A percentile compares a stretch with the other conserved stretches of the same genome.
phyloP scores from a whole-genome alignment of 1,140 invertebrate species.

The Heliothis virescens region DNA sequence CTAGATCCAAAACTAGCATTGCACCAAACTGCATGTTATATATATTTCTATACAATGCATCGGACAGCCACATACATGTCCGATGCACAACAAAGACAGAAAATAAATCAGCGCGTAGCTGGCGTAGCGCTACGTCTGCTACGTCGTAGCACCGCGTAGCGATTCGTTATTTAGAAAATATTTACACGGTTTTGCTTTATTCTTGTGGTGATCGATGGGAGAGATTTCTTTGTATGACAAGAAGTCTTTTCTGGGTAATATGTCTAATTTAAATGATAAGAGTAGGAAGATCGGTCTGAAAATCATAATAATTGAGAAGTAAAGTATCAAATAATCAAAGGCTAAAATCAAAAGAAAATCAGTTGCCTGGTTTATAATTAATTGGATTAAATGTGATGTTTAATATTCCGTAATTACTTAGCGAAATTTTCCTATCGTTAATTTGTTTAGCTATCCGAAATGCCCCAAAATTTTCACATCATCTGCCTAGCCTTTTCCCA shows the following conservation, averaged over 20 bases:
- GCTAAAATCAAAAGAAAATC: too few species aligned
- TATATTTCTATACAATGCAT: neutral
- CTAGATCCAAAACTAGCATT: neutral
- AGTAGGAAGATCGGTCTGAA: too few species aligned
- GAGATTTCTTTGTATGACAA: neutral
- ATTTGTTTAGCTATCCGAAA: too few species aligned
- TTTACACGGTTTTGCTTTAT: neutral
- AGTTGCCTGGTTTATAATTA: neutral
- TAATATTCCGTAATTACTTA: neutral
- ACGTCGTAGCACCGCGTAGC: conserved; percentile 15
- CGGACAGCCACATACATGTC: neutral
- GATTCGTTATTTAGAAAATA: neutral
- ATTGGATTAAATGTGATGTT: neutral
- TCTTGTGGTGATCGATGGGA: neutral
- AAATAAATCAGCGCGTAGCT: conserved; percentile 24
- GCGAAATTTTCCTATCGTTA: too few species aligned
- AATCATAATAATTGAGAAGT: too few species aligned
- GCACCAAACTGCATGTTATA: neutral
- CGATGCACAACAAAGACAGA: conserved; percentile 14
- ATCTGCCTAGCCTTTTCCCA: too few species aligned
- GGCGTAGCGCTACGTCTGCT: conserved; percentile 21
- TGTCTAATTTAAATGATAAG: too few species aligned
- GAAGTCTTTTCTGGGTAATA: neutral
- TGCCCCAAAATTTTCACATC: too few species aligned
- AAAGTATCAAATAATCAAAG: too few species aligned